Base-by-base conservation (phyloP, 1,140 invertebrate species). In the Himalopsyche phryganea region DNA sequence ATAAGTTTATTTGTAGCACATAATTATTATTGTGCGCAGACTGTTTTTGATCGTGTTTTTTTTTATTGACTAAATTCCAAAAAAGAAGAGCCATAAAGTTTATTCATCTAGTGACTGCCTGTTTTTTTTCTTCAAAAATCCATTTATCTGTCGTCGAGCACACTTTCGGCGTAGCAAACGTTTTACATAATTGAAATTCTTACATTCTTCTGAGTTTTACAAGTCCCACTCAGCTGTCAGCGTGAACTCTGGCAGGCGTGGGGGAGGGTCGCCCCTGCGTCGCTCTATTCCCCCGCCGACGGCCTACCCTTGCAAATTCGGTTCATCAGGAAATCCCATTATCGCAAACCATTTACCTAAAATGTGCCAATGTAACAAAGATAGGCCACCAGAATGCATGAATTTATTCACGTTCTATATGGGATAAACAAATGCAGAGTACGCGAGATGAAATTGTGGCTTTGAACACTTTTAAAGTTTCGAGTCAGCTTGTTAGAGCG, bases 321-420 rank as follows among this genome's bases (percentile, higher is more conserved):
- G 60, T 63, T 63, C 60, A 63, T 63, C 60, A 58, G 60, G 55
- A 58, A 58, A 58, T 58, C 55, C 60, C 60, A 63, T 63, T 63
- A 63, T 63, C 60, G 55, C 60, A 47, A 58, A 41, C 60, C 60
- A 63, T 63, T 63, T 63, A 57, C 60, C 51, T 53, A 63, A 63
- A 63, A 63, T 58, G 60, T 41, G 54, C 50, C 60, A 50, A 50
- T 47, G 46, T 54, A 23, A 32, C 45, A 47, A 23, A 28, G 45
- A 23, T 32, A 28, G 38, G 18, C 10, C 40, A 28, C 36, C 36
- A 14, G 48, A 35, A 19, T 50, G 48, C 48, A 40, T 50, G 28
- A 17, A n/a, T 40, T 50, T n/a, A n/a, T n/a, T n/a, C n/a, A n/a
- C 15, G 18, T 36, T 48, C 10, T 28, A 14, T 48, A 9, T 28